phyloP scores from a whole-genome alignment of 2,113 vertebrate genomes.

The Nycticorax nycticorax region DNA sequence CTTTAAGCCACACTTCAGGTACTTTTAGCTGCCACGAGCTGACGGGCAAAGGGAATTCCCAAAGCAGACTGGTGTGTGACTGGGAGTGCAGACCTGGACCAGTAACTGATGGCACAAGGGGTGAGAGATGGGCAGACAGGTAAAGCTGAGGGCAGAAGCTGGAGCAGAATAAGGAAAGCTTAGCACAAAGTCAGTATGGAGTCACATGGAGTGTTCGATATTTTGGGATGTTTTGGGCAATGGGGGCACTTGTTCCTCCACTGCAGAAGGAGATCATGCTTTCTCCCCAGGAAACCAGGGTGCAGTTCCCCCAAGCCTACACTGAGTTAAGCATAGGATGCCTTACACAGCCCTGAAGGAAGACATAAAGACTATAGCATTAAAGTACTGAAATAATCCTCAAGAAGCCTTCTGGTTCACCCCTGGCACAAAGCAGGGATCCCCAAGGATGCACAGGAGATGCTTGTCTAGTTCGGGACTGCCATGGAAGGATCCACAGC shows the following conservation, averaged over 20 bases:
- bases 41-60: neutral
- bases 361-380: neutral
- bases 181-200: neutral
- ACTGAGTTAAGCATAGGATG: neutral
- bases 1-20: neutral
- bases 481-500: neutral
- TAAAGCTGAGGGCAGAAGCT: neutral
- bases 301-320: neutral
- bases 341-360: neutral
- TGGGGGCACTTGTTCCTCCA: neutral
- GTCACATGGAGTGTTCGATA: neutral
- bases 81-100: neutral
- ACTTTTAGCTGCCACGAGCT: neutral
- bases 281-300: neutral
- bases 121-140: neutral
- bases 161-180: neutral
- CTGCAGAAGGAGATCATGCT: neutral
- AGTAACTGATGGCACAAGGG: neutral
- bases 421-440: neutral
- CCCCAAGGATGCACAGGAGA: accelerated
- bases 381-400: neutral
- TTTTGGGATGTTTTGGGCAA: neutral
- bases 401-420: neutral
- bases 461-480: neutral
- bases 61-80: neutral